Evolutionary conservation across 2,888 invertebrate genomes (phyloP).

Genomic region (Lissonota sp.): DNA sequence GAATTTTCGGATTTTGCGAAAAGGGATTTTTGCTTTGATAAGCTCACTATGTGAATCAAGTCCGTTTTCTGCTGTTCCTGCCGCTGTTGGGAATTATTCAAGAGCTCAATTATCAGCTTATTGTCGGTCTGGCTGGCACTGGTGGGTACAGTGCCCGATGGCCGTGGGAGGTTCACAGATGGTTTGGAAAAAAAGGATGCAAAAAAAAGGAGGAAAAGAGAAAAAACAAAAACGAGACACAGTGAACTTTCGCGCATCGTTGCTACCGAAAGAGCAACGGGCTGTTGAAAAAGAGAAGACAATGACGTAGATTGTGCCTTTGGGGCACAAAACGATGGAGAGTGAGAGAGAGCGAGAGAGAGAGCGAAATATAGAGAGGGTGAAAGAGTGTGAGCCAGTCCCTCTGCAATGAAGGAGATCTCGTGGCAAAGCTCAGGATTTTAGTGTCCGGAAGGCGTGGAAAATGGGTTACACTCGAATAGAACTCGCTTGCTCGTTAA

Average conservation of each 20-base stretch:
- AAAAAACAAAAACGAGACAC: constrained; percentile 22
- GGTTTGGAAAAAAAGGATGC: constrained; percentile 55
- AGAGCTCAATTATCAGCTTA: constrained; percentile 82
- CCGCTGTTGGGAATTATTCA: constrained; percentile 78
- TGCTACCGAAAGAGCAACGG: constrained; percentile 42
- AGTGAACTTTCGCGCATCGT: constrained; percentile 30
- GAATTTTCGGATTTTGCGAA: constrained; percentile 11
- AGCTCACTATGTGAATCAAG: constrained; percentile 45
- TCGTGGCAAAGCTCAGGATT: constrained; percentile 28
- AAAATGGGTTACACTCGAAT: constrained; percentile 1
- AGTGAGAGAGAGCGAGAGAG: not conserved
- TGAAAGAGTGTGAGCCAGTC: not conserved
- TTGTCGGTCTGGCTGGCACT: constrained; percentile 79
- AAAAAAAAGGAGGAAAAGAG: constrained; percentile 34
- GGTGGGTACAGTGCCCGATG: constrained; percentile 65
- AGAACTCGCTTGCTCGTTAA: constrained; percentile 6
- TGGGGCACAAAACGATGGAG: not conserved
- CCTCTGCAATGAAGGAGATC: constrained; percentile 1
- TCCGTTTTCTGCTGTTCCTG: constrained; percentile 11
- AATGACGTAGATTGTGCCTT: constrained; percentile 37
- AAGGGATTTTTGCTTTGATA: constrained; percentile 35
- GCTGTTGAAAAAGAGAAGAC: constrained; percentile 49
- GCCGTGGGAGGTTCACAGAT: constrained; percentile 78
- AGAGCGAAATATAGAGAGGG: not conserved
- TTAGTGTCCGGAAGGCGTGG: constrained; percentile 6